phyloP scores from a whole-genome alignment of 1,140 invertebrate species.

The Drosophila simulans region DNA sequence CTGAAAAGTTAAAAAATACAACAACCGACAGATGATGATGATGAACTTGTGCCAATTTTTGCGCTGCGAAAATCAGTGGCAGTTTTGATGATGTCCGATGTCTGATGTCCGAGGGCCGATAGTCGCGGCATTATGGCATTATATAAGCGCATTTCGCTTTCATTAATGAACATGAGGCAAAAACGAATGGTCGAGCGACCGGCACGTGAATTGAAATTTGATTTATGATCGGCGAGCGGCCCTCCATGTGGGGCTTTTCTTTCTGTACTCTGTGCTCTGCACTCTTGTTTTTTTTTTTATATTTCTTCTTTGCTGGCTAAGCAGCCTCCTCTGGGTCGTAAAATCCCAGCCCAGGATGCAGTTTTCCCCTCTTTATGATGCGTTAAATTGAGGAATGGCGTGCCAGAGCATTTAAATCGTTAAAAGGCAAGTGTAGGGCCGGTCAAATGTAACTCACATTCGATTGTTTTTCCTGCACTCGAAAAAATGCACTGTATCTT shows the following conservation, averaged over 20 bases:
- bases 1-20: background rate
- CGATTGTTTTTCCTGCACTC: slow-evolving; percentile 37
- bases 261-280: slow-evolving; percentile 29
- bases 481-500: background rate
- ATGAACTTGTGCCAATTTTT: slow-evolving; percentile 82
- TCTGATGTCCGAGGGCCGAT: slow-evolving; percentile 53
- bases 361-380: slow-evolving; percentile 56
- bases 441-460: slow-evolving; percentile 24
- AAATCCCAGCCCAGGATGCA: slow-evolving; percentile 37
- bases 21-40: slow-evolving; percentile 35
- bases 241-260: slow-evolving; percentile 50
- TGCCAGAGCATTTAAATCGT: slow-evolving; percentile 76
- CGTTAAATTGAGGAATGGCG: slow-evolving; percentile 80
- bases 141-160: slow-evolving; percentile 78
- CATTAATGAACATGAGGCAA: slow-evolving; percentile 68
- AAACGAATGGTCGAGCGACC: slow-evolving; percentile 39
- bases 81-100: slow-evolving; percentile 65
- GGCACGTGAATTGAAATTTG: slow-evolving; percentile 79
- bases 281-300: background rate
- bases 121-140: slow-evolving; percentile 47
- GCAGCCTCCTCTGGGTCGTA: slow-evolving; percentile 45
- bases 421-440: slow-evolving; percentile 54
- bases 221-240: slow-evolving; percentile 63
- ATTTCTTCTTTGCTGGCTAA: slow-evolving; percentile 17
- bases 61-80: slow-evolving; percentile 63